A percentile compares a stretch with the other conserved stretches of the same genome.
These are phyloP conservation scores for Tetheella fluctuosa DNA, from an alignment of 2,888 invertebrate species.

Conservation along the genomic window DNA sequence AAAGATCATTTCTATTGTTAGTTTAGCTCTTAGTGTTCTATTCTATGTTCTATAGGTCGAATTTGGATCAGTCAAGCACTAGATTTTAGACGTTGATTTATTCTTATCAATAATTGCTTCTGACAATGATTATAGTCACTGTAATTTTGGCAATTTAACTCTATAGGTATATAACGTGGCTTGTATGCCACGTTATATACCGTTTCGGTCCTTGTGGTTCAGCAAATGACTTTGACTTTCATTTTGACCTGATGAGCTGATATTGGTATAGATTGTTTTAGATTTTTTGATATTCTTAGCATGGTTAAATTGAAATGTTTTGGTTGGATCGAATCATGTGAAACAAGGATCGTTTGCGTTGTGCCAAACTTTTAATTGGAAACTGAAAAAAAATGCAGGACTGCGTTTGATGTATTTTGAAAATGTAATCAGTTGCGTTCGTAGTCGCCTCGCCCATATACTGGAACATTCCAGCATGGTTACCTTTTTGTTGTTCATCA, in stretches of 20 bases:
- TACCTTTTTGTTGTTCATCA: slow-evolving; percentile 7
- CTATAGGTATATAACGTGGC: too few species aligned
- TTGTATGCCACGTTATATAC: too few species aligned
- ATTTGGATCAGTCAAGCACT: neutral
- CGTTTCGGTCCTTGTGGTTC: too few species aligned
- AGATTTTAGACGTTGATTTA: neutral
- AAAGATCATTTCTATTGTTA: slow-evolving; percentile 10
- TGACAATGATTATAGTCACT: too few species aligned
- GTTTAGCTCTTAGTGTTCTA: neutral
- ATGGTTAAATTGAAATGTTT: too few species aligned
- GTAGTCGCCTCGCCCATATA: slow-evolving; percentile 17
- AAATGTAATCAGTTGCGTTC: slow-evolving; percentile 40
- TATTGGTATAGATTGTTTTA: too few species aligned
- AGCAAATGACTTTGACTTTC: too few species aligned
- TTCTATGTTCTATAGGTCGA: neutral
- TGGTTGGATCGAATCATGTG: neutral
- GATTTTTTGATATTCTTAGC: too few species aligned
- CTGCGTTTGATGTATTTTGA: slow-evolving; percentile 45
- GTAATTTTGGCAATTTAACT: too few species aligned
- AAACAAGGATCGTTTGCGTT: slow-evolving; percentile 25
- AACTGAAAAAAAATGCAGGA: slow-evolving; percentile 22
- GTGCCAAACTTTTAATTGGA: slow-evolving; percentile 51
- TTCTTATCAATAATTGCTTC: neutral
- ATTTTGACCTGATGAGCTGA: neutral
- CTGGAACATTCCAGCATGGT: slow-evolving; percentile 4